Evolutionary conservation across 1,140 invertebrate genomes (phyloP), one percentile per base, ranked within the genome.

Genomic region (Arctopsyche grandis): DNA sequence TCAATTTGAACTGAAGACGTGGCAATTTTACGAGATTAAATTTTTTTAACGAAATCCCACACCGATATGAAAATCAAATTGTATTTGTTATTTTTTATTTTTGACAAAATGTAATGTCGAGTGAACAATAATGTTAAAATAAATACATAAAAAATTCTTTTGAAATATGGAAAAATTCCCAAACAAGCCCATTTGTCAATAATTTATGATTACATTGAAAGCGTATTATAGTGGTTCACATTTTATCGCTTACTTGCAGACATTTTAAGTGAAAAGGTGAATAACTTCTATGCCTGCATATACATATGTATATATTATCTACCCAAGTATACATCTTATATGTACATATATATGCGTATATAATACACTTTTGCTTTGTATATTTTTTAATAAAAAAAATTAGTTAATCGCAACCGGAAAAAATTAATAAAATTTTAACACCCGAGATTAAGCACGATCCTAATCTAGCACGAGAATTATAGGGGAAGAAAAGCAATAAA

Each of bases 351-450:
- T n/a, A n/a, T n/a, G n/a, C n/a, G n/a, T n/a, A 16, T 60, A 60
- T 60, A 19, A 16, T 60, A 21, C 16, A 21, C 9, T 9, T 60
- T 19, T 10, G 9, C 16, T 19, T 19, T 60, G 16, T 60, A 60
- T 19, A 9, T 60, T 60, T 16, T 19, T 60, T 60, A 0, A 3
- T 19, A 19, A 21, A 60, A 60, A 60, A 60, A 60, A 60, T 19
- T 16, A 21, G 16, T 60, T 60, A 19, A 60, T 60, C 9, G 56
- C 9, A 16, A 0, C 16, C 21, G 14, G 5, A 16, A 21, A n/a
- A 60, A 60, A 60, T 60, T 9, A 19, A 60, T 60, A 60, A 60
- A 60, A 60, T 19, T 60, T 60, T 60, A 60, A 60, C 16, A 60
- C 56, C 56, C 16, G 56, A 21, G 16, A 19, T 60, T 19, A 60